Conservation (phyloP, 2,888 invertebrate genomes). For the Strigamia crassipes region DNA sequence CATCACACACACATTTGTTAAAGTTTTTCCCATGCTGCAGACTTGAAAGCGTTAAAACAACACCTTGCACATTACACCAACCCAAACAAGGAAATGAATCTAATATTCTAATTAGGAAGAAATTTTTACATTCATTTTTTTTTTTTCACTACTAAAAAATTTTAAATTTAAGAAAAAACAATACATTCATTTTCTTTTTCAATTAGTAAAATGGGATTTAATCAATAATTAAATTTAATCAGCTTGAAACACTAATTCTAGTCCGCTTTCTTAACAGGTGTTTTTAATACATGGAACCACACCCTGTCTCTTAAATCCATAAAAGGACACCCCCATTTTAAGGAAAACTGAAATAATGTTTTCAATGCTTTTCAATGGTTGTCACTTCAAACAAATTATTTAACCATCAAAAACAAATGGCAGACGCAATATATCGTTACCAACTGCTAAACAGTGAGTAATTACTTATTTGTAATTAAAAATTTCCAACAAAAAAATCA, state of each 20-base stretch:
- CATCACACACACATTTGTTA: not conserved
- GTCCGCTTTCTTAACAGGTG: not conserved
- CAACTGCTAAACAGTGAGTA: not conserved
- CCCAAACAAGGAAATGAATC: constrained; percentile 10
- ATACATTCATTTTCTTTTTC: not conserved
- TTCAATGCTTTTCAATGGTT: not conserved
- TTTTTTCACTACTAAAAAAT: not conserved
- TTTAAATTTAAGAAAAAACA: not conserved
- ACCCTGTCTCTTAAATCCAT: not conserved
- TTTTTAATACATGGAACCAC: not conserved
- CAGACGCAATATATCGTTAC: not conserved
- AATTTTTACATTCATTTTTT: not conserved
- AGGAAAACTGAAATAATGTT: not conserved
- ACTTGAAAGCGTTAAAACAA: not conserved
- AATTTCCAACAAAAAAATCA: constrained; percentile 22
- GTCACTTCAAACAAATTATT: not conserved
- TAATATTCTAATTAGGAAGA: not conserved
- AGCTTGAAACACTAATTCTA: not conserved
- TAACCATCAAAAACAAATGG: not conserved
- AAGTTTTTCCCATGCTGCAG: not conserved
- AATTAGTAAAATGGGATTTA: not conserved
- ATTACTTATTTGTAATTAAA: not conserved
- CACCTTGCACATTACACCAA: not conserved
- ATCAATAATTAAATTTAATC: constrained; percentile 10
- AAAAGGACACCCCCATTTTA: constrained; percentile 3